Conservation (phyloP, 2,797 vertebrate genomes). For the Smutsia gigantea region DNA sequence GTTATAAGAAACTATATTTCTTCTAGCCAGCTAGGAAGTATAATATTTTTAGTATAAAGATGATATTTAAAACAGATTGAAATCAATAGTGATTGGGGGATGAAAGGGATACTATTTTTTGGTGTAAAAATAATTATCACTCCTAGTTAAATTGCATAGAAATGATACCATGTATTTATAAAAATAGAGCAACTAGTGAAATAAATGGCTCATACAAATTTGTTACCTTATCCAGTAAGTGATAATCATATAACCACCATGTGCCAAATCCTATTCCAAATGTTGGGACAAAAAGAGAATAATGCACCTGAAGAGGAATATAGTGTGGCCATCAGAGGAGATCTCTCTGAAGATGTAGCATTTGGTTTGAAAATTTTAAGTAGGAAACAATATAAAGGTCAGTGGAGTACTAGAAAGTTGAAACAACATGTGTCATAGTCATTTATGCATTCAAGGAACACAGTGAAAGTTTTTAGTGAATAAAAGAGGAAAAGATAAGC, state of each 20-base stretch:
- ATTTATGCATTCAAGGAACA: not conserved
- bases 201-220: not conserved
- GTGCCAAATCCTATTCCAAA: not conserved
- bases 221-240: not conserved
- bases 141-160: not conserved
- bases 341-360: not conserved
- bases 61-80: not conserved
- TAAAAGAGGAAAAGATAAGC: not conserved
- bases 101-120: not conserved
- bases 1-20: not conserved
- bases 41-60: not conserved
- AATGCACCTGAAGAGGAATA: not conserved
- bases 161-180: not conserved
- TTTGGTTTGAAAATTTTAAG: not conserved
- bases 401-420: not conserved
- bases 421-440: not conserved
- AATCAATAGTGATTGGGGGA: not conserved
- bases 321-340: no score
- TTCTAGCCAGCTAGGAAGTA: not conserved
- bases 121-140: not conserved
- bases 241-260: not conserved
- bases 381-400: not conserved
- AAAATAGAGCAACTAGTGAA: not conserved
- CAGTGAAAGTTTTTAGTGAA: not conserved
- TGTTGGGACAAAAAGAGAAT: not conserved